Base-by-base conservation (phyloP, 2,113 vertebrate genomes). In the Thinocorus orbignyianus region DNA sequence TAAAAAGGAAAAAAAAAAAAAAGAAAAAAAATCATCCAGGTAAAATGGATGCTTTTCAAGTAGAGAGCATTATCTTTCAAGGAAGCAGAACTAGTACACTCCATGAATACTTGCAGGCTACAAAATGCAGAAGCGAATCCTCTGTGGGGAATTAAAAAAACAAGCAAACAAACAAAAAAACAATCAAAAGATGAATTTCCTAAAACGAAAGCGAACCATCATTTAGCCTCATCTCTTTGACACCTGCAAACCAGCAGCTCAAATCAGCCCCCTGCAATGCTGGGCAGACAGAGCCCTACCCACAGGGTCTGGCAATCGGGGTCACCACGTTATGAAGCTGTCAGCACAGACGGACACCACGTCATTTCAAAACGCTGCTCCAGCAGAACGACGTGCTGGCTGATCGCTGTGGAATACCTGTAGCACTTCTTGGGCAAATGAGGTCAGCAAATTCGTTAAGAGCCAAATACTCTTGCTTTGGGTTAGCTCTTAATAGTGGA, bases 351-450 rank as follows among this genome's bases (percentile, higher is more conserved):
- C 44, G 20, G 72, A 11, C 1, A 31, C 54, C 0, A 4, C 68
- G 49, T 30, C 35, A 6, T 17, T 44, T 37, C 58, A 19, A 42
- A 54, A 37, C 46, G 0, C 33, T 20, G 66, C 85, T 20, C 8
- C 35, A 35, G 48, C 7, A 1, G 18, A 39, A 37, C 1, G 0
- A 16, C 3, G 57, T 1, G 1, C 24, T 18, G 60, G 17, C 44
- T 74, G 15, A 22, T 22, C 58, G 58, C 88, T 41, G 52, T 26
- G 41, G 81, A 82, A 83, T 19, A 93, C 85, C 90, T 88, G 60
- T n/a, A 80, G 46, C 69, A 22, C 58, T 80, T 44, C 49, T 52
- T 46, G 73, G 72, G 61, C 54, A 87, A 82, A 92, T 41, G 83
- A 81, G 92, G 81, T 54, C 88, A 81, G 70, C 0, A 8, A 71